phyloP scores from a whole-genome alignment of 1,140 invertebrate genomes.

The Drosophila pseudoananassae region DNA sequence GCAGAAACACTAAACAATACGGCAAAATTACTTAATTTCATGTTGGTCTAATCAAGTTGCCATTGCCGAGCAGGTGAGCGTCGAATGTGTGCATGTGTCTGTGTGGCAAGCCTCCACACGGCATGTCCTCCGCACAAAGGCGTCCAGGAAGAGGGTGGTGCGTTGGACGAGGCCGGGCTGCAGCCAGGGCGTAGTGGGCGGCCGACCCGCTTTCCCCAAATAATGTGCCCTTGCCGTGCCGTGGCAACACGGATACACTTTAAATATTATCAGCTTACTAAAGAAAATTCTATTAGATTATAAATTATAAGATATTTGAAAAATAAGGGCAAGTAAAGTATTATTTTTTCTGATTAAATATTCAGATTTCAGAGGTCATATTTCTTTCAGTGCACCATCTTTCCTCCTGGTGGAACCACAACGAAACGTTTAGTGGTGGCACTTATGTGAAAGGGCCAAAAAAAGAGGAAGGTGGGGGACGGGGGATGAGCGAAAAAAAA shows the following conservation, averaged over 20 bases:
- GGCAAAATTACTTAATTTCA: constrained; percentile 78
- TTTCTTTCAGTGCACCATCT: not conserved
- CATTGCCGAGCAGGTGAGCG: constrained; percentile 57
- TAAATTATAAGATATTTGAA: too few species aligned
- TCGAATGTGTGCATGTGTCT: constrained; percentile 34
- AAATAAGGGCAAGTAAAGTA: not conserved
- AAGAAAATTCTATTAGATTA: too few species aligned
- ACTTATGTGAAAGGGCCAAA: constrained; percentile 49
- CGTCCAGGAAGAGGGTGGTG: constrained; percentile 18
- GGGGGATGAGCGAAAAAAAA: not conserved
- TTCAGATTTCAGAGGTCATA: not conserved
- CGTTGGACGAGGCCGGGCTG: not conserved
- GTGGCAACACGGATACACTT: constrained; percentile 33
- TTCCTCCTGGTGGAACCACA: constrained; percentile 24
- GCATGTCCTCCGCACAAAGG: constrained; percentile 64
- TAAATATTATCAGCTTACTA: not conserved
- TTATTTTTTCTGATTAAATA: not conserved
- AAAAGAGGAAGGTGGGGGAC: not conserved
- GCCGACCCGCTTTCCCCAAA: constrained; percentile 35
- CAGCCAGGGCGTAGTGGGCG: not conserved
- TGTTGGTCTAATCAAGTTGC: constrained; percentile 81
- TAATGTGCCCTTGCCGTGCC: constrained; percentile 55
- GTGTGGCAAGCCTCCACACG: constrained; percentile 61
- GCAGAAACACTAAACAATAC: constrained; percentile 72
- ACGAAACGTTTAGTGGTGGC: constrained; percentile 71